Evolutionary conservation across 2,888 invertebrate species (phyloP).

Genomic region (Lithophane semibrunnea): DNA sequence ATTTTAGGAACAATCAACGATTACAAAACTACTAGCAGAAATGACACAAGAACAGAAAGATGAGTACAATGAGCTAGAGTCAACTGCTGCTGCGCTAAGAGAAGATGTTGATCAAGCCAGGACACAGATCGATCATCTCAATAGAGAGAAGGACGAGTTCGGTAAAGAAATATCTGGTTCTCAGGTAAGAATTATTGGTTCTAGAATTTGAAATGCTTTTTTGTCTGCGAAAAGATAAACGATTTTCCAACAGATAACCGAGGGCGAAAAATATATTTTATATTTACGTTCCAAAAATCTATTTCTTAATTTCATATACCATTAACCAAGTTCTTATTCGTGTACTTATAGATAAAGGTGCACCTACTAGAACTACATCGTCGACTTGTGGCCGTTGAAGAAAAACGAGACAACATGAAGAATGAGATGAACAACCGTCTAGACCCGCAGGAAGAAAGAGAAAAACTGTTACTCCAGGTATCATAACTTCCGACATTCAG

Average conservation of each 20-base stretch:
- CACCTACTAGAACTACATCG: constrained; percentile 85
- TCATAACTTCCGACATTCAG: too few relatives aligned
- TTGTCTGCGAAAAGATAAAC: not conserved
- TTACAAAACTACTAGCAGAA: constrained; percentile 91
- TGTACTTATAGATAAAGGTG: constrained; percentile 81
- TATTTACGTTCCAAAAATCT: not conserved
- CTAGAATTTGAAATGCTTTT: not conserved
- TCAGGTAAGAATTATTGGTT: constrained; percentile 77
- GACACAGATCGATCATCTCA: constrained; percentile 91
- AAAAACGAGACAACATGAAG: constrained; percentile 91
- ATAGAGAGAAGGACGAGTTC: constrained; percentile 91
- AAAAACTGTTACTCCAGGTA: constrained; percentile 93
- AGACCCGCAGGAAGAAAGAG: constrained; percentile 94
- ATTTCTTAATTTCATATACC: not conserved
- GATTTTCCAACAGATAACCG: not conserved
- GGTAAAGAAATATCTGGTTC: constrained; percentile 92
- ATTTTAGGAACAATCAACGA: constrained; percentile 91
- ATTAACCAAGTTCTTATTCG: not conserved
- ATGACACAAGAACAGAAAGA: constrained; percentile 92
- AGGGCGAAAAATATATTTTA: not conserved
- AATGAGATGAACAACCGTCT: constrained; percentile 93
- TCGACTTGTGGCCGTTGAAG: constrained; percentile 81
- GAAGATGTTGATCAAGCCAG: constrained; percentile 91
- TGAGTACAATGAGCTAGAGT: constrained; percentile 87
- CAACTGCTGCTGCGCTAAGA: constrained; percentile 86